These are phyloP conservation scores for Macrochelys suwanniensis DNA, from an alignment of 2,797 vertebrate genomes.

Conservation along the genomic window DNA sequence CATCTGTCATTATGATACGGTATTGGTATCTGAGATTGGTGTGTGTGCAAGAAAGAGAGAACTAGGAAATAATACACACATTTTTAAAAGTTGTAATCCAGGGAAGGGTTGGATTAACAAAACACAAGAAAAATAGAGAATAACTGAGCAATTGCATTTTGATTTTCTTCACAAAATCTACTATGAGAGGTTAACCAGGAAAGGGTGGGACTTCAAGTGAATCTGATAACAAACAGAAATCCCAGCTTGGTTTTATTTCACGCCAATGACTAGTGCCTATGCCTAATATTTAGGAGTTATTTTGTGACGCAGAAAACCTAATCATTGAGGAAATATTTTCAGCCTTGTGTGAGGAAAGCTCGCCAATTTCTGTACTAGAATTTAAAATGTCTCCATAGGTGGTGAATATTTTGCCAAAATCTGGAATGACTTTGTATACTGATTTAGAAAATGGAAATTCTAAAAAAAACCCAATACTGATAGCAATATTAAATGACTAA, in stretches of 20 bases:
- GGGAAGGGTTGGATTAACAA: neutral
- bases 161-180: neutral
- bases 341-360: neutral
- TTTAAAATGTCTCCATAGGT: neutral
- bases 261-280: neutral
- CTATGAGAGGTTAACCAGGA: neutral
- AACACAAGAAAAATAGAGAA: slow-evolving; percentile 35
- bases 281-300: neutral
- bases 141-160: neutral
- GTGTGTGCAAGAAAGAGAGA: neutral
- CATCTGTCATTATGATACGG: slow-evolving; percentile 34
- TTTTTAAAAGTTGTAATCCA: slow-evolving; percentile 42
- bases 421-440: neutral
- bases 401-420: neutral
- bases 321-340: neutral
- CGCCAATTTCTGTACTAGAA: neutral
- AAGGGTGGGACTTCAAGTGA: neutral
- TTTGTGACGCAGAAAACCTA: neutral
- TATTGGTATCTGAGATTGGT: neutral
- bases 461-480: neutral
- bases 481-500: neutral
- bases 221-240: neutral
- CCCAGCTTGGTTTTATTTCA: neutral
- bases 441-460: neutral
- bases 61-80: neutral